These are phyloP conservation scores for Parauchenoglanis punctatus DNA, from an alignment of 2,797 vertebrate genomes.

Conservation along the genomic window DNA sequence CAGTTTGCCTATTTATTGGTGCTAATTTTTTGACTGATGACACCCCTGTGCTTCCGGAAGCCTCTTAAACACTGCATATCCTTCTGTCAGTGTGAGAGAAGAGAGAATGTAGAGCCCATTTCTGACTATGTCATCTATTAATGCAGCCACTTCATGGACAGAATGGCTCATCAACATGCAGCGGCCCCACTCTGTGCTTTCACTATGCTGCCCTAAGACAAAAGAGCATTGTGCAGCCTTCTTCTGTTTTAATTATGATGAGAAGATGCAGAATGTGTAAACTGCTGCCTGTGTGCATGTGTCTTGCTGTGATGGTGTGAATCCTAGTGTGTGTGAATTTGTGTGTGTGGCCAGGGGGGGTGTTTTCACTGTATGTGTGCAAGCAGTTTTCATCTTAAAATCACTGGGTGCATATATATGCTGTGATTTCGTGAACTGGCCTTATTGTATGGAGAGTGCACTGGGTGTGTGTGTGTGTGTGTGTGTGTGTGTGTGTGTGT, in stretches of 20 bases:
- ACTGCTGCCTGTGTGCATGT: constrained; percentile 43
- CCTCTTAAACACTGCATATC: constrained; percentile 62
- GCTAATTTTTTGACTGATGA: constrained; percentile 70
- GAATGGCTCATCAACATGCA: constrained; percentile 80
- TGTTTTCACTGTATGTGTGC: neutral
- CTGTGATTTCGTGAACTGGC: constrained; percentile 8
- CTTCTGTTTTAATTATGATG: constrained; percentile 81
- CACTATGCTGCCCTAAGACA: constrained; percentile 75
- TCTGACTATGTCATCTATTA: constrained; percentile 73
- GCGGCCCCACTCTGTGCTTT: constrained; percentile 64
- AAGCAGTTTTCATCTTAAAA: constrained; percentile 1
- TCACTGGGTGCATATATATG: neutral
- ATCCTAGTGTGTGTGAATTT: constrained; percentile 49
- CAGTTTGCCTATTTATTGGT: constrained; percentile 67
- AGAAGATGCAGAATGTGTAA: constrained; percentile 63
- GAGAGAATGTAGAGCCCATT: constrained; percentile 73
- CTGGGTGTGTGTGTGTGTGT: constrained; percentile 20
- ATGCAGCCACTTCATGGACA: constrained; percentile 75
- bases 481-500: constrained; percentile 48
- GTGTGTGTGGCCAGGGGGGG: constrained; percentile 25
- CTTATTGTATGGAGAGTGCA: constrained; percentile 10
- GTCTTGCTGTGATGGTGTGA: constrained; percentile 56
- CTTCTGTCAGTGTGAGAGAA: constrained; percentile 74
- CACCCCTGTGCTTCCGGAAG: constrained; percentile 67
- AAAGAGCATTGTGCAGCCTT: constrained; percentile 76